These are phyloP conservation scores for Procambarus clarkii DNA, from an alignment of 1,140 invertebrate species.

Conservation along the genomic window DNA sequence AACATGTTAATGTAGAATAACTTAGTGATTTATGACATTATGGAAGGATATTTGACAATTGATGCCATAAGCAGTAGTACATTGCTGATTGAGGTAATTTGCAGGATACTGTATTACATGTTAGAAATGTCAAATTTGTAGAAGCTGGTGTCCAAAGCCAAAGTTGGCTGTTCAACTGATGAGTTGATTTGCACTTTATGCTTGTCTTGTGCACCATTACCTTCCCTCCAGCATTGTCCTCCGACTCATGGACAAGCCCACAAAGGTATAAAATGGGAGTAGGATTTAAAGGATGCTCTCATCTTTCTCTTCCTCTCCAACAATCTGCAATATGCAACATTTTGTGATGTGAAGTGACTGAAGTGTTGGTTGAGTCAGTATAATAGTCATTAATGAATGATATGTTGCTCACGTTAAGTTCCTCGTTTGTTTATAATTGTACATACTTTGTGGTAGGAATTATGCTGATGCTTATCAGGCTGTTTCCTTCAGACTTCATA, in stretches of 20 bases:
- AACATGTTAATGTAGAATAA: conserved; percentile 28
- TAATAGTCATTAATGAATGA: conserved; percentile 50
- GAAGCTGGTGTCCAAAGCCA: not conserved
- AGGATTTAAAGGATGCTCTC: not conserved
- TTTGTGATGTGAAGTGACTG: conserved; percentile 15
- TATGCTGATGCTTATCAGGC: conserved; percentile 38
- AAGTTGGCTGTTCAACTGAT: not conserved
- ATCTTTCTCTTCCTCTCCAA: not conserved
- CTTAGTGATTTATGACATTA: conserved; percentile 7
- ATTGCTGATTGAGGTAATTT: conserved; percentile 21
- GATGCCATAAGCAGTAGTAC: not conserved
- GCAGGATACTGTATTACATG: not conserved
- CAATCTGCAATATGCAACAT: conserved; percentile 10
- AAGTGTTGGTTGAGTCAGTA: conserved; percentile 21
- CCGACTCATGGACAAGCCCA: not conserved
- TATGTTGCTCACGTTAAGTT: conserved; percentile 62
- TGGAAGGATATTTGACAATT: conserved; percentile 3
- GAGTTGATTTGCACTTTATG: not conserved
- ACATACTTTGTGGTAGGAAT: conserved; percentile 29
- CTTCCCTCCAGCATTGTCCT: not conserved
- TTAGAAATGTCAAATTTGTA: not conserved
- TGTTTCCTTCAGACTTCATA: conserved; percentile 16
- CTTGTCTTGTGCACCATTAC: not conserved
- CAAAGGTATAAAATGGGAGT: not conserved
- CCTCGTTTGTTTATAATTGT: conserved; percentile 56